phyloP scores from a whole-genome alignment of 2,888 invertebrate species.

The Drosophila emarginata region DNA sequence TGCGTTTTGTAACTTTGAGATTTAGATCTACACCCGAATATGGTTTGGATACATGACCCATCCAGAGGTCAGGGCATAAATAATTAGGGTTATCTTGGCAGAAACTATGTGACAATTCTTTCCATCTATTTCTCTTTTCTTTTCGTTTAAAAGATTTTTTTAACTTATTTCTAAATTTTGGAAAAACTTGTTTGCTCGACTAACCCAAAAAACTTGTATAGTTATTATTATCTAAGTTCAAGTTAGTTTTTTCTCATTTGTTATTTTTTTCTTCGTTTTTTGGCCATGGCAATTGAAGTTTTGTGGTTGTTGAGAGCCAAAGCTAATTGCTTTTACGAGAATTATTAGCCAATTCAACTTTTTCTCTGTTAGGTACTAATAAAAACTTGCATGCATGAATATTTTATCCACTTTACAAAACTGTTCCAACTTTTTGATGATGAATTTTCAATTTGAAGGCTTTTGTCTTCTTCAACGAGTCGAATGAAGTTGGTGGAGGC shows the following conservation, averaged over 20 bases:
- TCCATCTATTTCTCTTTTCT: not conserved
- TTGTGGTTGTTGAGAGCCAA: slow-evolving; percentile 28
- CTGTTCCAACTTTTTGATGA: slow-evolving; percentile 74
- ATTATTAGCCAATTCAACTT: slow-evolving; percentile 74
- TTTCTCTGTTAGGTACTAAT: slow-evolving; percentile 49
- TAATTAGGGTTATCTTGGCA: slow-evolving; percentile 56
- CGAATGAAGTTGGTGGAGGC: slow-evolving; percentile 17
- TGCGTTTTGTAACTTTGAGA: slow-evolving; percentile 59
- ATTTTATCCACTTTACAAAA: slow-evolving; percentile 68
- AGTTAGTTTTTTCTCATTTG: not conserved
- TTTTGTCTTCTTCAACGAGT: slow-evolving; percentile 55
- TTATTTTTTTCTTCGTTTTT: not conserved
- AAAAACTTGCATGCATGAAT: slow-evolving; percentile 75
- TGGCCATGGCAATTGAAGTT: slow-evolving; percentile 15
- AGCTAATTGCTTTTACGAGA: slow-evolving; percentile 67
- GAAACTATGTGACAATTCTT: slow-evolving; percentile 7
- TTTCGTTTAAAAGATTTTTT: not conserved
- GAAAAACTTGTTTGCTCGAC: not conserved
- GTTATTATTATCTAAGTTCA: not conserved
- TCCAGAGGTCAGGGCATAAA: slow-evolving; percentile 54
- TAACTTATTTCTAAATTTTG: not conserved
- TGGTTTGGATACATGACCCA: slow-evolving; percentile 43
- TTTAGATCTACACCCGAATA: not conserved
- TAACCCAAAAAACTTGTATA: not conserved
- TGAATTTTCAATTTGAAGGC: slow-evolving; percentile 77